phyloP scores from a whole-genome alignment of 2,797 vertebrate genomes.

The Melanotaenia pygmaea region DNA sequence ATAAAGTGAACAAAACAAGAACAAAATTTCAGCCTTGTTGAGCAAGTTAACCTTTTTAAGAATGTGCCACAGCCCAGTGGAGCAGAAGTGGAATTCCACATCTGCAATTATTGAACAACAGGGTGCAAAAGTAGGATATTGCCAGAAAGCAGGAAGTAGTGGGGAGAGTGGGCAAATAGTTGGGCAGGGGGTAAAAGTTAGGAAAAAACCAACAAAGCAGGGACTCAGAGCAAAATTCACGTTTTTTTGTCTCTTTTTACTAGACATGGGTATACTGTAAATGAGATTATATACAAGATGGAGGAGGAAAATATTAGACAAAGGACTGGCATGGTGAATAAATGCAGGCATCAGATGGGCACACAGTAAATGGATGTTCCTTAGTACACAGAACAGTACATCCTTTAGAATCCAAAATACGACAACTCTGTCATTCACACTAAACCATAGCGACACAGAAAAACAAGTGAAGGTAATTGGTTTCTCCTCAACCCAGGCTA shows the following conservation, averaged over 20 bases:
- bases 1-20: conserved; percentile 8
- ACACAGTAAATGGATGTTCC: conserved; percentile 61
- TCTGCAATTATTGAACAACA: conserved; percentile 79
- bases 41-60: conserved; percentile 16
- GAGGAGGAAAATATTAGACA: conserved; percentile 79
- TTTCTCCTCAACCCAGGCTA: conserved; percentile 71
- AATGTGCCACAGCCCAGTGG: conserved; percentile 56
- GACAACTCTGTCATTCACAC: conserved; percentile 69
- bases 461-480: conserved; percentile 50
- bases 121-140: conserved; percentile 73
- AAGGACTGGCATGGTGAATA: conserved; percentile 74
- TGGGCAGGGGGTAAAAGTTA: conserved; percentile 60
- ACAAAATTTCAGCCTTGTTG: conserved; percentile 6
- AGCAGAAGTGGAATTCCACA: conserved; percentile 80
- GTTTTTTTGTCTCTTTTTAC: conserved; percentile 76
- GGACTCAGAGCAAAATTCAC: conserved; percentile 29
- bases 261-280: conserved; percentile 76
- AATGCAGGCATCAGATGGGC: conserved; percentile 67
- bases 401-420: conserved; percentile 60
- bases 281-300: conserved; percentile 79
- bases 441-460: conserved; percentile 60
- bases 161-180: conserved; percentile 53
- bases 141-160: conserved; percentile 40
- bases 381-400: conserved; percentile 75
- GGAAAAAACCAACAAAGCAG: conserved; percentile 48